Conservation (phyloP, 2,888 invertebrate genomes). For the Leptarthrus brevirostris region DNA sequence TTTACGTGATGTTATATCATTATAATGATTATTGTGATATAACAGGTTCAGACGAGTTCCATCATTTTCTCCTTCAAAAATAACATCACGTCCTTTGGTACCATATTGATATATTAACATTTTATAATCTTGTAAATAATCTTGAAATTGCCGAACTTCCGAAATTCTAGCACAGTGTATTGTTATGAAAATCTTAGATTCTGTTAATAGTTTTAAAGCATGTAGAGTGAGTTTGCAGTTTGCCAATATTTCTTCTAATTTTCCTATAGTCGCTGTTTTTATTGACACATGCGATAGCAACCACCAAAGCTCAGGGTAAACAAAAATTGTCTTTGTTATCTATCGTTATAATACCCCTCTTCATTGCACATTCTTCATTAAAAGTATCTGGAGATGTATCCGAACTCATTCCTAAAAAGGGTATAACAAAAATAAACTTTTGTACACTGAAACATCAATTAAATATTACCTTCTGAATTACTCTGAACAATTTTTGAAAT, state of each 20-base stretch:
- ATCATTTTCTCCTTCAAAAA: conserved; percentile 26
- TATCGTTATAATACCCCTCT: conserved; percentile 39
- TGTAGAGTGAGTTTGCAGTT: conserved; percentile 2
- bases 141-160: conserved; percentile 12
- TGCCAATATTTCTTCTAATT: conserved; percentile 25
- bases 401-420: conserved; percentile 47
- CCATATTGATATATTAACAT: conserved; percentile 17
- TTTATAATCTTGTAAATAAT: conserved; percentile 15
- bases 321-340: conserved; percentile 41
- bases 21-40: conserved; percentile 27
- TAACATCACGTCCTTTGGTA: background rate
- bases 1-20: conserved; percentile 12
- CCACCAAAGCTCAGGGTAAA: conserved; percentile 37
- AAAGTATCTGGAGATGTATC: conserved; percentile 53
- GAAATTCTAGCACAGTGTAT: conserved; percentile 1
- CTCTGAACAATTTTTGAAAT: conserved; percentile 37
- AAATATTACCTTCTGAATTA: conserved; percentile 26
- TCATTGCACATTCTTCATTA: conserved; percentile 28
- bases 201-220: background rate
- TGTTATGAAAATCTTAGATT: conserved; percentile 11
- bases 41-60: conserved; percentile 11
- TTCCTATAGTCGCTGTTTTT: conserved; percentile 26
- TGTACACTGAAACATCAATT: background rate
- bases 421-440: background rate
- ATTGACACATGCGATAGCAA: conserved; percentile 12